These are phyloP conservation scores for Cyprinodon tularosa DNA, from an alignment of 2,113 vertebrate genomes.

Conservation along the genomic window DNA sequence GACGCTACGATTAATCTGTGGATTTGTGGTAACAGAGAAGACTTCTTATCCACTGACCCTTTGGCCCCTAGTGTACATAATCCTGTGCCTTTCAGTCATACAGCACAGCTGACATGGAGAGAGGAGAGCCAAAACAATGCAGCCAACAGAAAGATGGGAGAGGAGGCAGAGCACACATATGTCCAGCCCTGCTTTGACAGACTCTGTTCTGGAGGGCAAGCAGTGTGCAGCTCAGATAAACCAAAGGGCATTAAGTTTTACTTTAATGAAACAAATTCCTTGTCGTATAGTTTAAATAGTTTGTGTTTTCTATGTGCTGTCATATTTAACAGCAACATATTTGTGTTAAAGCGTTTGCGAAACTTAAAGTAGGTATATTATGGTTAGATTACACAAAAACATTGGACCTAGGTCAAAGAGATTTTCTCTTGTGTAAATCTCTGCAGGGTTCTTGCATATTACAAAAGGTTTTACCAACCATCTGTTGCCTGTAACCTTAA, in stretches of 20 bases:
- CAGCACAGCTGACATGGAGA: slow-evolving; percentile 65
- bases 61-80: slow-evolving; percentile 71
- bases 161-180: slow-evolving; percentile 31
- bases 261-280: slow-evolving; percentile 39
- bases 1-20: slow-evolving; percentile 78
- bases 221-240: slow-evolving; percentile 21
- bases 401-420: slow-evolving; percentile 28
- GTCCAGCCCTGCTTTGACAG: slow-evolving; percentile 48
- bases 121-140: slow-evolving; percentile 45
- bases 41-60: slow-evolving; percentile 80
- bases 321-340: slow-evolving; percentile 22
- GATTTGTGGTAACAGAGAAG: slow-evolving; percentile 83
- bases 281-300: slow-evolving; percentile 2
- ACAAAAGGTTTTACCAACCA: slow-evolving; percentile 27
- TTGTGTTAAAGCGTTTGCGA: slow-evolving; percentile 1
- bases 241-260: slow-evolving; percentile 46
- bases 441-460: slow-evolving; percentile 24
- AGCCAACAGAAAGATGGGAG: slow-evolving; percentile 31
- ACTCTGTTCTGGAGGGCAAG: slow-evolving; percentile 59
- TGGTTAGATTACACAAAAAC: slow-evolving; percentile 16
- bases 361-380: slow-evolving; percentile 26
- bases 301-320: slow-evolving; percentile 8
- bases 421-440: slow-evolving; percentile 28
- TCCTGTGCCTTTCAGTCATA: slow-evolving; percentile 68
- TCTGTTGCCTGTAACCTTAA: slow-evolving; percentile 15